Evolutionary conservation across 2,113 vertebrate genomes (phyloP), one percentile per base, ranked within the genome.

Genomic region (Vulpes ferrilata): DNA sequence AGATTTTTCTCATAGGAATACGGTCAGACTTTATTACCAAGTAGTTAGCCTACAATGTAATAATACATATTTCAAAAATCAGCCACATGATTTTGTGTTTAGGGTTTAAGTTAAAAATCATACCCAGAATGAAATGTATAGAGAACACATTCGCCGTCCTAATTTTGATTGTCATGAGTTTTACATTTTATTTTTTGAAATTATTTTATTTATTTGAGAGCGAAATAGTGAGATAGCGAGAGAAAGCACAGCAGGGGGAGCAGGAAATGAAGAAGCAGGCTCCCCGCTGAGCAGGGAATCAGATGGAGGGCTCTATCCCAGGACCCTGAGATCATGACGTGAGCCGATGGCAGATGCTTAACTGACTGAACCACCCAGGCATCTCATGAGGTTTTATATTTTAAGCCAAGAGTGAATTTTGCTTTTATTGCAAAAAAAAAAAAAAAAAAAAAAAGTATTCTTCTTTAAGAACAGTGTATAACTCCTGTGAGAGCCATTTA

Each of bases 41-140:
- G 65, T 96, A 91, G 98, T 97, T 98, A 98, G 93, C 76, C 92
- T 32, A 93, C 80, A 93, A 85, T 95, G 55, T 95, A 97, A 96
- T 97, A 97, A 88, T 94, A 57, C 64, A 89, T 94, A 88, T 79
- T 71, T 95, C 20, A 80, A 93, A 97, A 98, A 96, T 82, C 67
- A 96, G 11, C 13, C 4, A 32, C 69, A 30, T 97, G 8, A 95
- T 96, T 93, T 98, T 67, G 64, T 83, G 53, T 62, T 79, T 95
- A 95, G 88, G 89, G 80, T 20, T 67, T 87, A 88, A 97, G 95
- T 96, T 91, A 93, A 93, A 98, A 97, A 53, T 60, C 32, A 43
- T 32, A 43, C 16, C 91, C 22, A 90, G 53, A 97, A 79, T 53
- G 11, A 94, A 93, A 71, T 88, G 32, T 93, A 16, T 3, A 67